phyloP scores from a whole-genome alignment of 1,140 invertebrate species.

The Metaphire vulgaris region DNA sequence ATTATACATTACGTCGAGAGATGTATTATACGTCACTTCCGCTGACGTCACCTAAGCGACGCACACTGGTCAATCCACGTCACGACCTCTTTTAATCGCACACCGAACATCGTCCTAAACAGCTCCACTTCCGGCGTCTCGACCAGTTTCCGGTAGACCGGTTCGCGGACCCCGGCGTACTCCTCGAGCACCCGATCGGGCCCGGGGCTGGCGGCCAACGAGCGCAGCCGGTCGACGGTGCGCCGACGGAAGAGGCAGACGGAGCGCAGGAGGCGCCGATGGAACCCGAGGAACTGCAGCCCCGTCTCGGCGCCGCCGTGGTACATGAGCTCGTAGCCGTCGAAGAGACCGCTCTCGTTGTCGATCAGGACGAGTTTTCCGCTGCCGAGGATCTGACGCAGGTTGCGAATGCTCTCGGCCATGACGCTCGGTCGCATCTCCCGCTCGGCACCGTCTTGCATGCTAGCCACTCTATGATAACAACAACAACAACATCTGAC shows the following conservation, averaged over 20 bases:
- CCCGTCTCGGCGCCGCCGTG: conserved; percentile 26
- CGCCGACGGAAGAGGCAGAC: conserved; percentile 49
- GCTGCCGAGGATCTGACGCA: conserved; percentile 41
- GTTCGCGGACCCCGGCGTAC: background rate
- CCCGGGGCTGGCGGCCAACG: conserved; percentile 14
- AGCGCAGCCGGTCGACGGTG: conserved; percentile 39
- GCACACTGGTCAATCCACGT: conserved; percentile 6
- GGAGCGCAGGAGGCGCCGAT: conserved; percentile 45
- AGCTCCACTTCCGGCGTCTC: background rate
- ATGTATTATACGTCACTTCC: too few species aligned
- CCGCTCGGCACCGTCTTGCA: conserved; percentile 52
- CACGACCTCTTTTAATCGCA: conserved; percentile 3
- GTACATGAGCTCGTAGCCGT: conserved; percentile 50
- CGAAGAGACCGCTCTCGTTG: conserved; percentile 53
- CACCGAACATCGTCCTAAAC: conserved; percentile 7
- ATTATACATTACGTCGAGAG: too few species aligned
- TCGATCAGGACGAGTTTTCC: conserved; percentile 52
- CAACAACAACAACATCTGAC: conserved; percentile 25
- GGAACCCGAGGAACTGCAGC: conserved; percentile 44
- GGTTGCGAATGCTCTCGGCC: conserved; percentile 50
- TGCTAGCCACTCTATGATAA: conserved; percentile 49
- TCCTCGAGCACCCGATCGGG: conserved; percentile 14
- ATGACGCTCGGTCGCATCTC: conserved; percentile 46
- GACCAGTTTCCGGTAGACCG: background rate
- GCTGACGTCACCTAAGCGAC: background rate